Evolutionary conservation across 1,140 invertebrate species (phyloP), one percentile per base, ranked within the genome.

Genomic region (Choristoneura fumiferana): DNA sequence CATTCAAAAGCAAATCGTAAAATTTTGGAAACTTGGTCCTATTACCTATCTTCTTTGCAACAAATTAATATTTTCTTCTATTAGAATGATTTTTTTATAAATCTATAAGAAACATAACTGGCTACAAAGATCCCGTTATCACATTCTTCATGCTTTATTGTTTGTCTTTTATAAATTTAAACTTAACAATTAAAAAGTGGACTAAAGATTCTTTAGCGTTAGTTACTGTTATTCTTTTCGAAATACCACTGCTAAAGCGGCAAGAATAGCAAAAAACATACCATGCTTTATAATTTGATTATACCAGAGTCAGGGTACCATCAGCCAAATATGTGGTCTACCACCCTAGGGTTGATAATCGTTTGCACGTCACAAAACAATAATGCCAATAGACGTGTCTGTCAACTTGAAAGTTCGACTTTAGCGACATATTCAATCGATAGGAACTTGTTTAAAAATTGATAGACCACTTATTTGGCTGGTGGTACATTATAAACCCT

Each of bases 71-170:
- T 15, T 36, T 34, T 29, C 8, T 14, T 54, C 33, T 36, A 54
- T 18, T 36, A 34, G 4, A 35, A 15, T 54, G 52, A 29, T 22
- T 22, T 18, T 9, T 43, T 17, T 49, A 52, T 38, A 58, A 58
- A 54, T 59, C 53, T 63, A 63, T 59, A 63, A 39, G 8, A 62
- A 63, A 59, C 49, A 29, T 53, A 59, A 56, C 57, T 59, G 36
- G 13, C 62, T 63, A 63, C 49, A 40, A 54, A 56, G 57, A 66
- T 62, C 37, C 57, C 62, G 61, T 49, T 71, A 71, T 67, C 69
- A 71, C 69, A 71, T 61, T 43, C 38, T 65, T 67, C 62, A 67
- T 58, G 60, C 65, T 65, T 63, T 58, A 49, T 54, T 49, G 43
- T 22, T 22, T 49, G 43, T 49, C 43, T 49, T 49, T 49, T 49